phyloP scores from a whole-genome alignment of 1,140 invertebrate genomes.

The Drosophila tropicalis region DNA sequence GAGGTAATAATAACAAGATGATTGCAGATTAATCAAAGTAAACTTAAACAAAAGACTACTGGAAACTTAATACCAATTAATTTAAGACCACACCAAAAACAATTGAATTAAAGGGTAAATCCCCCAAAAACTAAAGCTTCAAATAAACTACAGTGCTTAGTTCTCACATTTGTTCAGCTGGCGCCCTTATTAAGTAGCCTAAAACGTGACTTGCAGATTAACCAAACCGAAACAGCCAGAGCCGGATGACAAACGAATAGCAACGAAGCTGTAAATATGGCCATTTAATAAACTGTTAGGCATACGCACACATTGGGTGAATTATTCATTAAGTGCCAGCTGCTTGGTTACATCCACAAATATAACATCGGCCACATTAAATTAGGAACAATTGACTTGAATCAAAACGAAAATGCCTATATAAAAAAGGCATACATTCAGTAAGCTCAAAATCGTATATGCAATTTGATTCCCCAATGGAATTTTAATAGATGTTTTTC shows the following conservation, averaged over 20 bases:
- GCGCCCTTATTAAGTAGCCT: constrained; percentile 58
- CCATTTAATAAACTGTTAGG: constrained; percentile 62
- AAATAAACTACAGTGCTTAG: constrained; percentile 26
- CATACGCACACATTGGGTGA: constrained; percentile 42
- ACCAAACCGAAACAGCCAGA: constrained; percentile 13
- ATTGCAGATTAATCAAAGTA: constrained; percentile 6
- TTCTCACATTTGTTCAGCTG: constrained; percentile 57
- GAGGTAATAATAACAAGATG: constrained; percentile 9
- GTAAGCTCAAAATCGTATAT: no score
- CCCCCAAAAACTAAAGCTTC: background rate
- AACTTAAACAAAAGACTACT: constrained; percentile 6
- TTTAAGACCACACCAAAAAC: background rate
- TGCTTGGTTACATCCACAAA: background rate
- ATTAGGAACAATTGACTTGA: background rate
- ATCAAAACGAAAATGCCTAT: background rate
- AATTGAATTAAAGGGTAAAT: constrained; percentile 15
- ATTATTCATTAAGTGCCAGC: constrained; percentile 51
- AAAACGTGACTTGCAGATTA: constrained; percentile 60
- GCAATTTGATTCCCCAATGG: no score
- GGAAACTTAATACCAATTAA: constrained; percentile 3
- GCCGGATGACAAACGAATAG: constrained; percentile 31
- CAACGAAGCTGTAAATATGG: constrained; percentile 50
- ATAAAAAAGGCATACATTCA: background rate
- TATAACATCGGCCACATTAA: background rate
- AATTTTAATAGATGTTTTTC: no score